Base-by-base conservation (phyloP, 2,888 invertebrate genomes). In the Cancer borealis region DNA sequence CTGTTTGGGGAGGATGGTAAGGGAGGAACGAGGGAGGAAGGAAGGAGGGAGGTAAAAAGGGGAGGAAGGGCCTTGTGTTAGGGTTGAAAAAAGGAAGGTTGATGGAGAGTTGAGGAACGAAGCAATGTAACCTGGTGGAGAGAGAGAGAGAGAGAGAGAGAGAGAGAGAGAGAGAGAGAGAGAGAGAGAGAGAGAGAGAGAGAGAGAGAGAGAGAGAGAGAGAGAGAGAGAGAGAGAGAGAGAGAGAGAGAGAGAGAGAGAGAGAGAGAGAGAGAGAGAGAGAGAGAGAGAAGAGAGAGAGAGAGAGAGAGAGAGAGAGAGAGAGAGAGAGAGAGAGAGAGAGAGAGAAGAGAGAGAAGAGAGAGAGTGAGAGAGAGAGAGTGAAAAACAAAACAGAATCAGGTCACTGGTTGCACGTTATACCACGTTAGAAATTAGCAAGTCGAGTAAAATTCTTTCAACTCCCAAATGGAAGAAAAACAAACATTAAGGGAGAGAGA, bases 121-220 rank as follows among this genome's bases (percentile, higher is more conserved):
- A 66, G n/a, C 21, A 21, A 66, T 14, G n/a, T 4, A 66, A 21
- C 54, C 54, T 12, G 54, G 10, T 54, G 14, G 14, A 12, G 54
- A 54, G 54, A 54, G 54, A 54, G 54, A 54, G 54, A 54, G 54
- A 54, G 66, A 66, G 66, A 66, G 66, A 66, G 66, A 66, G 66
- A 66, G 66, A 66, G 66, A 66, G 66, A 66, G 66, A 66, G 66
- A 66, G 66, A 66, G 66, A 66, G 66, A 66, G 66, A 66, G 66
- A 66, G 66, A 66, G 66, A 66, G 66, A 66, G 66, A 66, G 66
- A 66, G 66, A 66, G 66, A 66, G 66, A 66, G 66, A 66, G 66
- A 66, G 66, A 66, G 66, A 66, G 66, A 66, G 66, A 66, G 66
- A 66, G 66, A 66, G 66, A 66, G 66, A 66, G 66, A 66, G 66